Base-by-base conservation (phyloP, 2,888 invertebrate genomes). In the Troilus luridus region DNA sequence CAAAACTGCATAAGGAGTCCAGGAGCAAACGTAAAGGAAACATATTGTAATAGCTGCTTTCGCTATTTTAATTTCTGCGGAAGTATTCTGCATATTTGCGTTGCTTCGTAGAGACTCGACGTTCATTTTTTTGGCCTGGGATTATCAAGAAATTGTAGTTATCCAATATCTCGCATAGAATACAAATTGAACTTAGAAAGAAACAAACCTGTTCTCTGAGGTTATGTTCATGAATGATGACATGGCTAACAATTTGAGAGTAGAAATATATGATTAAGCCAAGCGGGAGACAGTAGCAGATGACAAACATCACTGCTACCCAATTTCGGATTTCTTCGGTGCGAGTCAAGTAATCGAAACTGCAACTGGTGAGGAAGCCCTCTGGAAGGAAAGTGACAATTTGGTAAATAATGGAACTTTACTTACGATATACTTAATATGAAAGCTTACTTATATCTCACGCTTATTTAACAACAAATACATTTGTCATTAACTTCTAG, bases 1-100 rank as follows among this genome's bases (percentile, higher is more conserved):
- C 93, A 96, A 96, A 0, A 97, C 96, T 0, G 97, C 98, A 93
- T 98, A 98, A 0, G 98, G 98, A 8, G 97, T 97, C 98, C 98
- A 98, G 0, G 98, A 97, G 5, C 97, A 96, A 41, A 98, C 96
- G 94, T 96, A 98, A 7, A 98, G 94, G 94, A 97, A 98, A 93
- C 98, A 97, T 81, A 98, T 96, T 0, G 98, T 97, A 85, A 98
- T 97, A 6, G 98, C 98, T 17, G 98, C 97, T 93, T 98, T 98
- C 0, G 98, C 98, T 93, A 98, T 98, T 93, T 97, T 95, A 93
- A 98, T 96, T 94, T 98, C 98, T 0, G 97, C 97, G 0, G 97
- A 97, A 93, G 97, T 95, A 72, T 94, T 94, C 77, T 96, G 95
- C 91, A 95, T 95, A 93, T 95, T 95, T 94, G 97, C 96, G 94